Evolutionary conservation across 2,888 invertebrate genomes (phyloP).

Genomic region (Clitarchus hookeri): DNA sequence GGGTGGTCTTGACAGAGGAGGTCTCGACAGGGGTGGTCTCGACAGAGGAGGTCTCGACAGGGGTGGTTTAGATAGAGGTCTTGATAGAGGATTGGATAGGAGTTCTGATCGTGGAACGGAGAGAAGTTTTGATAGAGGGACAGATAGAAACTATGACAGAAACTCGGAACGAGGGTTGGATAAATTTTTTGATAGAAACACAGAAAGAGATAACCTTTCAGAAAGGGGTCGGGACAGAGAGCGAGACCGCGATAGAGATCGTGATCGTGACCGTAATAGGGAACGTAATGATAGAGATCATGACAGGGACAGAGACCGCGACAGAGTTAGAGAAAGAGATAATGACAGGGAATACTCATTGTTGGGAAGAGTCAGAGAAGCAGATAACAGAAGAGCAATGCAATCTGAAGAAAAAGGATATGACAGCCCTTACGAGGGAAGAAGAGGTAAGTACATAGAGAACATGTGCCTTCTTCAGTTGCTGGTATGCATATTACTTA

Average conservation of each 20-base stretch:
- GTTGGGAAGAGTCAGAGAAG: slow-evolving; percentile 52
- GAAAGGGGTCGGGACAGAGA: slow-evolving; percentile 43
- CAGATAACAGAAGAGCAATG: slow-evolving; percentile 44
- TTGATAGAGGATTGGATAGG: slow-evolving; percentile 45
- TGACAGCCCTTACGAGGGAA: slow-evolving; percentile 56
- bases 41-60: slow-evolving; percentile 36
- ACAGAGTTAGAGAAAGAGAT: slow-evolving; percentile 51
- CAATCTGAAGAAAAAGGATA: slow-evolving; percentile 48
- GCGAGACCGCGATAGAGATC: slow-evolving; percentile 53
- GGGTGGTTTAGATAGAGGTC: slow-evolving; percentile 36
- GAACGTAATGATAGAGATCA: slow-evolving; percentile 46
- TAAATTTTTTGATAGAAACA: slow-evolving; percentile 38
- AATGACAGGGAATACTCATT: slow-evolving; percentile 57
- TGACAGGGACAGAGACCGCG: slow-evolving; percentile 61
- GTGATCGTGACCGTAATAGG: slow-evolving; percentile 57
- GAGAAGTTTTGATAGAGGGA: slow-evolving; percentile 29
- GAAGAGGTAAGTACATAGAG: slow-evolving; percentile 47
- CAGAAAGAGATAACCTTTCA: slow-evolving; percentile 48
- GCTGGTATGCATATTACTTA: background rate
- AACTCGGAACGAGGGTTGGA: slow-evolving; percentile 38
- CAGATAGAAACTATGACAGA: slow-evolving; percentile 34
- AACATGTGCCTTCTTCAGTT: background rate
- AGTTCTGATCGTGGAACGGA: slow-evolving; percentile 46
- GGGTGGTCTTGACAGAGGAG: slow-evolving; percentile 50
- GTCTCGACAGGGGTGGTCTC: slow-evolving; percentile 38